Conservation (phyloP, 1,140 invertebrate species). For the Brachionus paranguensis region DNA sequence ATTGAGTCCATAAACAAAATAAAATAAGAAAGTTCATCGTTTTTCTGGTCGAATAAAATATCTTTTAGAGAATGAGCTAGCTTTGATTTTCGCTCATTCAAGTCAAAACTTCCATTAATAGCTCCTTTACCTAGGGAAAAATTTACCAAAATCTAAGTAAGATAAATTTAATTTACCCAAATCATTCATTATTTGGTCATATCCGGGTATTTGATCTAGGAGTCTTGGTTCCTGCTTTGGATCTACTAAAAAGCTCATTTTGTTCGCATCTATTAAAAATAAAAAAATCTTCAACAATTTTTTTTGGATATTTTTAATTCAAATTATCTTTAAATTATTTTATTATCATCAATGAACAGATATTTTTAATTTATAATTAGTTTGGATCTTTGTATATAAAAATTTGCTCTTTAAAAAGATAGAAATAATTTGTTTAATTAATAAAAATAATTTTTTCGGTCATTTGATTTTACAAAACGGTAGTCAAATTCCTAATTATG, state of each 20-base stretch:
- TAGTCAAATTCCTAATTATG: not conserved
- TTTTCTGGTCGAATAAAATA: slow-evolving; percentile 11
- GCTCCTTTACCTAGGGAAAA: not conserved
- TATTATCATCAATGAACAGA: not conserved
- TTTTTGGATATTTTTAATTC: not conserved
- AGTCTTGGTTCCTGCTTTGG: not conserved
- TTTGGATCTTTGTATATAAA: not conserved
- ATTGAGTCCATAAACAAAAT: slow-evolving; percentile 13
- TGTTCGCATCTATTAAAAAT: not conserved
- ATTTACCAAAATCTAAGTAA: not conserved
- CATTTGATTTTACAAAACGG: not conserved
- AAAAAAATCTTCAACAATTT: not conserved
- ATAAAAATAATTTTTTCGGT: not conserved
- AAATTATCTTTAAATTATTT: not conserved
- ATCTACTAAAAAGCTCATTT: not conserved
- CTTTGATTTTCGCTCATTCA: slow-evolving; percentile 2
- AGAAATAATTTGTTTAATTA: not conserved
- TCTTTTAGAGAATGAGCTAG: not conserved
- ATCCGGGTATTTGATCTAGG: not conserved
- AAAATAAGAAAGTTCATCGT: slow-evolving; percentile 10
- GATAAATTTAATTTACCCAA: not conserved
- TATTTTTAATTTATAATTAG: not conserved
- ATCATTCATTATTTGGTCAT: not conserved
- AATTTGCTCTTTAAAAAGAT: not conserved
- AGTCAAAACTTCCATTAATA: not conserved